These are phyloP conservation scores for Enteromius mattozi DNA, from an alignment of 2,797 vertebrate species.

Conservation along the genomic window DNA sequence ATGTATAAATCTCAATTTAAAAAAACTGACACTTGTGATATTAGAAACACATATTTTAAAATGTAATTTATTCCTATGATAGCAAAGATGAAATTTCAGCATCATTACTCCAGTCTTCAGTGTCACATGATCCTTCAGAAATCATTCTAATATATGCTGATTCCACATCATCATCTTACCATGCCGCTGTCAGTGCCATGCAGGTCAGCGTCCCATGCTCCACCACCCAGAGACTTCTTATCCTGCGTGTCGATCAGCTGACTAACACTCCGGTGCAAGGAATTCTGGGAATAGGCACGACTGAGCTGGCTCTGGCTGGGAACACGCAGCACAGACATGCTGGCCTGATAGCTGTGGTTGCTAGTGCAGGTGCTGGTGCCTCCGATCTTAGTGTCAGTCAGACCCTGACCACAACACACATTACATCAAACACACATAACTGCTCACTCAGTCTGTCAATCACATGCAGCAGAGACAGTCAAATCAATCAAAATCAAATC, in stretches of 20 bases:
- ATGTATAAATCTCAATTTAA: too few species aligned
- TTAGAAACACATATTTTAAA: background rate
- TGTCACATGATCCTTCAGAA: slow-evolving; percentile 3
- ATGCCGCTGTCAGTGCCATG: slow-evolving; percentile 81
- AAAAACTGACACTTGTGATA: too few species aligned
- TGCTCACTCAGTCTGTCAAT: background rate
- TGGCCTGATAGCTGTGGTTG: slow-evolving; percentile 61
- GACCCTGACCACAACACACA: slow-evolving; percentile 75
- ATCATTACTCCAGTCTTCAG: background rate
- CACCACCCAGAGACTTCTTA: slow-evolving; percentile 75
- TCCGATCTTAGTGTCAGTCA: slow-evolving; percentile 85
- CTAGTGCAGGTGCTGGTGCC: slow-evolving; percentile 77
- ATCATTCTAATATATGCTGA: background rate
- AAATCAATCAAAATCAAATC: background rate
- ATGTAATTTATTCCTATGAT: background rate
- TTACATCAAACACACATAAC: background rate
- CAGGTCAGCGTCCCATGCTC: slow-evolving; percentile 82
- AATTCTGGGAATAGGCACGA: slow-evolving; percentile 79
- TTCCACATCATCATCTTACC: slow-evolving; percentile 73
- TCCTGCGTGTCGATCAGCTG: slow-evolving; percentile 84
- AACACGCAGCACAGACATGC: slow-evolving; percentile 76
- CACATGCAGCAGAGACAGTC: slow-evolving; percentile 1
- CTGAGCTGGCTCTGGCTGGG: slow-evolving; percentile 81
- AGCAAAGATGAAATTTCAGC: background rate
- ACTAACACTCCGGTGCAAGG: slow-evolving; percentile 89